Percentiles rank a stretch among this genome's conserved stretches.
phyloP scores from a whole-genome alignment of 2,888 invertebrate species.

The Cacoxenus indagator region DNA sequence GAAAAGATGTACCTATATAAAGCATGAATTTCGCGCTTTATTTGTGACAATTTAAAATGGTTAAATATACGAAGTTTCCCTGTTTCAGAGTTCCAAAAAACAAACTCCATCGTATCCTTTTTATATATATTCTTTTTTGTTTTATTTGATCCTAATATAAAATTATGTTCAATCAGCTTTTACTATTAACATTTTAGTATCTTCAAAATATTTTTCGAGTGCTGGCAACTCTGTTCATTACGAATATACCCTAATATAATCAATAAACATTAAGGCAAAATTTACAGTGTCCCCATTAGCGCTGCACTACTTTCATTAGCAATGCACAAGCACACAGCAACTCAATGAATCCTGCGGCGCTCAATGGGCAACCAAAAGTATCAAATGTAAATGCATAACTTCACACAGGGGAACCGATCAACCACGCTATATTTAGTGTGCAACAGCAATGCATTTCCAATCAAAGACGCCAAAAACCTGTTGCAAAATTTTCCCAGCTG shows the following conservation, averaged over 20 bases:
- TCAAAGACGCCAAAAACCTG: slow-evolving; percentile 46
- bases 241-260: background rate
- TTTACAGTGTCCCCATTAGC: background rate
- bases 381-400: slow-evolving; percentile 19
- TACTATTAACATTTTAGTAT: too few species aligned
- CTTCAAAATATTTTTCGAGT: too few species aligned
- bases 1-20: too few species aligned
- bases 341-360: background rate
- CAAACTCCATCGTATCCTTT: too few species aligned
- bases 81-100: too few species aligned
- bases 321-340: background rate
- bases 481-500: slow-evolving; percentile 59
- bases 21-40: too few species aligned
- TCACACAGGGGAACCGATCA: slow-evolving; percentile 11
- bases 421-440: background rate
- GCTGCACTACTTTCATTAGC: background rate
- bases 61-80: too few species aligned
- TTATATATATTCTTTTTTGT: too few species aligned
- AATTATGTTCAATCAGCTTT: too few species aligned
- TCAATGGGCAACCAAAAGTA: background rate
- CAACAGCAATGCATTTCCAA: background rate
- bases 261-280: background rate
- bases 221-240: background rate
- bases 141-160: too few species aligned
- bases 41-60: too few species aligned